Evolutionary conservation across 2,888 invertebrate genomes (phyloP), one percentile per base, ranked within the genome.

Genomic region (Apomyelois bistriatella): DNA sequence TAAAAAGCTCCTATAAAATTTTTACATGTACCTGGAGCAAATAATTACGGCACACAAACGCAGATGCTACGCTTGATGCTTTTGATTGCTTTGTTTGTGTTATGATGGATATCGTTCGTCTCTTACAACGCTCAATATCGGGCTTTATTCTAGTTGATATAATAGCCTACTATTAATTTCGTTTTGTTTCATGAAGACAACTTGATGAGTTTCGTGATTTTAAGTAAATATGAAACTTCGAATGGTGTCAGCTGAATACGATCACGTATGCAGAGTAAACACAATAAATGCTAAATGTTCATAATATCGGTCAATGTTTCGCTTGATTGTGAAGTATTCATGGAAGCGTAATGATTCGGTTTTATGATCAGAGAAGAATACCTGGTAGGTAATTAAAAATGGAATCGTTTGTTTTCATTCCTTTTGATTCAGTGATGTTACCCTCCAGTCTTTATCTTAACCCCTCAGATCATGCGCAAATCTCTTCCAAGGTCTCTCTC

Each of bases 1-100:
- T 68, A 71, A 79, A 80, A 79, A 76, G 64, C 64, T 72, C 72
- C 65, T 74, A 73, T 71, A 68, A 71, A 74, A 68, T 76, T 70
- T 71, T 65, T 64, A 61, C 66, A 58, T 65, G 65, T 68, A 67
- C 69, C 68, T 70, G 74, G 65, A 72, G 70, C 66, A 61, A 68
- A 66, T 64, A 78, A 82, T 81, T 78, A 75, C 62, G 65, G 65
- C 51, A 56, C 60, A 61, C 62, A 61, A 52, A 56, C 61, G 49
- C 42, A 56, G 58, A 58, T 56, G 62, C 61, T 57, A 63, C 62
- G 68, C 63, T 68, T 59, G 65, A 66, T 70, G 65, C 64, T 65
- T 73, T 71, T 65, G 65, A 70, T 74, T 65, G 69, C 71, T 71
- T 70, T 74, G 70, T 74, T 75, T 72, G 61, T 64, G 61, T 69